Base-by-base conservation (phyloP, 2,888 invertebrate genomes). In the Clostera curtula region DNA sequence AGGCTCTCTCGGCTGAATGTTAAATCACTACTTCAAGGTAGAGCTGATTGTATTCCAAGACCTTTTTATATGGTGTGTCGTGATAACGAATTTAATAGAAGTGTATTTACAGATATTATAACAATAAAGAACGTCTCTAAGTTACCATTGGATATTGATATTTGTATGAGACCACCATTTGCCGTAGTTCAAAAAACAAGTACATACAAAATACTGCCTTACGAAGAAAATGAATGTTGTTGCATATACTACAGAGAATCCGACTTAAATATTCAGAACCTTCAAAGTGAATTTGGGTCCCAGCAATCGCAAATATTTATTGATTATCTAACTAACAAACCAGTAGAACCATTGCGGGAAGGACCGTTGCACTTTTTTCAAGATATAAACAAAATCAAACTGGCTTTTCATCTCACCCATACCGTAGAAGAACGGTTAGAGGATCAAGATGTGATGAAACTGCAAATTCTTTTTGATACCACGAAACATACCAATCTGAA, bases 101-200 rank as follows among this genome's bases (percentile, higher is more conserved):
- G 16, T 23, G 25, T 22, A 19, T 30, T 65, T 72, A 35, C 62
- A 87, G 88, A 88, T 54, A 73, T 85, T 15, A 31, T 89, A 1
- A 62, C 69, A 1, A 74, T 88, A 27, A 85, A 73, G 36, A 89
- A 89, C 56, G 67, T 82, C 19, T 86, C 87, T 0, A 77, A 69
- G 34, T 46, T 88, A 12, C 73, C 80, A 21, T 49, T 88, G 24
- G 72, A 77, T 32, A 62, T 86, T 10, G 77, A 75, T 21, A 56
- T 88, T 12, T 65, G 47, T 29, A 58, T 85, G 1, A 79, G 76
- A 34, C 62, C 72, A 21, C 88, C 88, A 1, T 88, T 88, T 52
- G 66, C 69, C 9, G 59, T 83, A 17, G 59, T 83, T 37, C 68
- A 77, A 30, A 77, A 70, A 44, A 55, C 56, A 24, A 50, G 50